Percentiles rank a stretch among this genome's conserved stretches.
Conservation (phyloP, 2,888 invertebrate genomes). For the Hedya salicella region DNA sequence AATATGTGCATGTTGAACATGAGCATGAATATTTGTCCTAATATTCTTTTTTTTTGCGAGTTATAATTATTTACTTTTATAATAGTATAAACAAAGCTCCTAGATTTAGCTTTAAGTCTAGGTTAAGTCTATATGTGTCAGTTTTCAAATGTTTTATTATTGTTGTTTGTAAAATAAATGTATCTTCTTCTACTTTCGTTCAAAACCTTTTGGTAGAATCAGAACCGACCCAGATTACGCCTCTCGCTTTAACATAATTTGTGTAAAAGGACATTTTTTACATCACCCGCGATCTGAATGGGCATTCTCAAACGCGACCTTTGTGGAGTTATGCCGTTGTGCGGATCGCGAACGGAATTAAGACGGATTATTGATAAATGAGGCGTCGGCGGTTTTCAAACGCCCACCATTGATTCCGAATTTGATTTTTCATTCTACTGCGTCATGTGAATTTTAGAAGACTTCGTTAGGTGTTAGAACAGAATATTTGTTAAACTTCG, state of each 20-base stretch:
- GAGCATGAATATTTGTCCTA: no score
- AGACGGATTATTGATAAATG: conserved; percentile 39
- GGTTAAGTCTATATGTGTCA: no score
- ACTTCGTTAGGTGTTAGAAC: not conserved
- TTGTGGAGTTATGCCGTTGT: conserved; percentile 37
- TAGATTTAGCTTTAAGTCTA: no score
- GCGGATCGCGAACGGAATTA: conserved; percentile 21
- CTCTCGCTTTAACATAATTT: conserved; percentile 60
- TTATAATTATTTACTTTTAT: no score
- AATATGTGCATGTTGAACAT: no score
- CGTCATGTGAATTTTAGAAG: conserved; percentile 18
- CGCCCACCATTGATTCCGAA: conserved; percentile 15
- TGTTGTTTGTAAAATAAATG: no score
- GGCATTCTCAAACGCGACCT: conserved; percentile 46
- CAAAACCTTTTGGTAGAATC: conserved; percentile 2
- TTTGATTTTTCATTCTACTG: conserved; percentile 34
- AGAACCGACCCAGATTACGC: conserved; percentile 23
- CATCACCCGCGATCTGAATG: conserved; percentile 56
- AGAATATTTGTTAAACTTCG: not conserved
- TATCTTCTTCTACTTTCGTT: no score
- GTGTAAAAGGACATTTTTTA: conserved; percentile 55
- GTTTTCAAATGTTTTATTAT: no score
- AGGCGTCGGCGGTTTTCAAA: conserved; percentile 33
- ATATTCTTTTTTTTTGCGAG: no score
- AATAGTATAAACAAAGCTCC: no score